Evolutionary conservation across 2,797 vertebrate genomes (phyloP), one percentile per base, ranked within the genome.

Genomic region (Acanthiza pusilla): DNA sequence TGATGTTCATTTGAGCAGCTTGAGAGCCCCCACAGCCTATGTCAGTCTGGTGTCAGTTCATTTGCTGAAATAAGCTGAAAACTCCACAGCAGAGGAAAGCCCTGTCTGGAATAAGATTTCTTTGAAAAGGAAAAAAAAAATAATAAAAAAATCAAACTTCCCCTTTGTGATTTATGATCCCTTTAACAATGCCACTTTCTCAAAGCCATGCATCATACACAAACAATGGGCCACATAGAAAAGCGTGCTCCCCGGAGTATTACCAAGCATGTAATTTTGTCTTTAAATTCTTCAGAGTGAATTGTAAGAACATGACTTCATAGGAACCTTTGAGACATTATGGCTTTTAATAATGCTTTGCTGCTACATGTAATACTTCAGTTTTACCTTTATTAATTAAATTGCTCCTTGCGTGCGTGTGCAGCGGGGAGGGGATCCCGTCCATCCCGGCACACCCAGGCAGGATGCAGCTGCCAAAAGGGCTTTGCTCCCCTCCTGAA

Each of bases 291-390:
- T 97, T 98, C 61, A 0, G 67, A 97, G 96, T 91, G 96, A 97
- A 97, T 97, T 97, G 97, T 98, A 97, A 95, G 96, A 97, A 97
- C 98, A 97, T 97, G 98, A 98, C 96, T 98, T 98, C 96, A 98
- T 97, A 97, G 97, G 96, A 96, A 96, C 96, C 95, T 97, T 94
- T 92, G 97, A 98, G 98, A 98, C 97, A 96, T 97, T 95, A 95
- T 45, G 21, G 96, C 67, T 93, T 96, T 97, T 97, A 98, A 97
- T 98, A 97, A 97, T 87, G 95, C 96, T 96, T 85, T 95, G 94
- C 96, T 97, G 94, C 91, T 96, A 94, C 97, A 95, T 93, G 94
- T 80, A 97, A 94, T 96, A 89, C 92, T 96, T 98, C 74, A 80
- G 93, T 97, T 96, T 96, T 96, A 80, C 96, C 97, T 97, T 97